Evolutionary conservation across 2,113 vertebrate genomes (phyloP), one percentile per base, ranked within the genome.

Genomic region (Perognathus longimembris): DNA sequence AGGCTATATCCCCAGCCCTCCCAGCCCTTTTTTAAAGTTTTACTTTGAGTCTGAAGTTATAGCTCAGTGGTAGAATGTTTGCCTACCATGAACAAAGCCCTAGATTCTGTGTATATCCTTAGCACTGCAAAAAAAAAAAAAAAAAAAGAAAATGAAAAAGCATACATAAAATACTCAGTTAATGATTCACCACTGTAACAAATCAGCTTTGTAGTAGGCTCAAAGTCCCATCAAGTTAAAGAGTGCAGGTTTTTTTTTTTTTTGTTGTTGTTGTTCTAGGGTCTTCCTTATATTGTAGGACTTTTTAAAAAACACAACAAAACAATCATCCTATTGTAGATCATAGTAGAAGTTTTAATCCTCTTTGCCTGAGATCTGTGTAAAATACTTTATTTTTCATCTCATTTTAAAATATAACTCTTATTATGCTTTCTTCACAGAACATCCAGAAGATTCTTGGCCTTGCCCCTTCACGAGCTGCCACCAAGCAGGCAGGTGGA

Each of bases 371-470:
- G 67, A 75, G 38, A 15, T 61, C 14, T 57, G 12, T 28, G 22
- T 54, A 15, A 73, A 82, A 30, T 8, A 24, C 12, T 34, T 34
- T 7, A 24, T 38, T 70, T 83, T 50, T 11, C 21, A 6, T 85
- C 45, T 77, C 40, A 54, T 67, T 22, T 69, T 89, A 63, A 95
- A 75, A 80, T 30, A 28, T 12, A 67, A 1, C 76, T 89, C 30
- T 79, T 82, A 32, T 30, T 90, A 1, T 93, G 75, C 40, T 92
- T 96, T 79, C 92, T 95, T 87, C 80, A 67, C 98, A 99, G 99
- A 99, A 99, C 94, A 99, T 99, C 77, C 99, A 99, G 98, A 99
- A 99, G 98, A 99, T 99, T 98, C 98, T 99, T 0, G 99, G 99
- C 63, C 98, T 99, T 1, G 99, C 99, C 63, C 99, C 99, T 59